Base-by-base conservation (phyloP, 2,113 vertebrate genomes). In the Sebastes fasciatus region DNA sequence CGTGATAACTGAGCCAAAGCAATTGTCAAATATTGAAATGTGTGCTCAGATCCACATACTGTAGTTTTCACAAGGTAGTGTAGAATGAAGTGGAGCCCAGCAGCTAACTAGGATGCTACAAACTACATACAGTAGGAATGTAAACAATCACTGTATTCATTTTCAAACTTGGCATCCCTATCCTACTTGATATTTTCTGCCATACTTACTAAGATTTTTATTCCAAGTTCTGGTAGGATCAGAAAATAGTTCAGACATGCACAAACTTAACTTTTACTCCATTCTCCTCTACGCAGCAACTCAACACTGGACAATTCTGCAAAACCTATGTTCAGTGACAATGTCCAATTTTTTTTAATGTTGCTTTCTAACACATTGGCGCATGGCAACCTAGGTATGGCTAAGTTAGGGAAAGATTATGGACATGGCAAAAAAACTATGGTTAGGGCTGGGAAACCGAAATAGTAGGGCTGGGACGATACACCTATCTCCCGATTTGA, bases 11-110 rank as follows among this genome's bases (percentile, higher is more conserved):
- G 4, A 75, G 64, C 66, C 45, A 68, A 60, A 64, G 10, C 69
- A 26, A 54, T 13, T 48, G 17, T 72, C 49, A 69, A 77, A 79
- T 62, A 34, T 17, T n/a, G 10, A 34, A 72, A 77, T 23, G 48
- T 42, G n/a, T 14, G 17, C 19, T 58, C 6, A 23, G 4, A 4
- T 57, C 9, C 7, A 19, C 63, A 77, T 49, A 40, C 48, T 71
- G 12, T 19, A 26, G 34, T 51, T 65, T 82, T 74, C 13, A 40
- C 10, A 58, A 23, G 1, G 10, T 11, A 14, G 26, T 45, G 48
- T 5, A 54, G 57, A 48, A 6, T 46, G 6, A 65, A n/a, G 23
- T 19, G 19, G 45, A 26, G n/a, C 46, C 10, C 13, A 52, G 61
- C 19, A 69, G 55, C 10, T 69, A 34, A 62, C 1, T 17, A 13